Base-by-base conservation (phyloP, 2,888 invertebrate species). In the Drosophila monieri region DNA sequence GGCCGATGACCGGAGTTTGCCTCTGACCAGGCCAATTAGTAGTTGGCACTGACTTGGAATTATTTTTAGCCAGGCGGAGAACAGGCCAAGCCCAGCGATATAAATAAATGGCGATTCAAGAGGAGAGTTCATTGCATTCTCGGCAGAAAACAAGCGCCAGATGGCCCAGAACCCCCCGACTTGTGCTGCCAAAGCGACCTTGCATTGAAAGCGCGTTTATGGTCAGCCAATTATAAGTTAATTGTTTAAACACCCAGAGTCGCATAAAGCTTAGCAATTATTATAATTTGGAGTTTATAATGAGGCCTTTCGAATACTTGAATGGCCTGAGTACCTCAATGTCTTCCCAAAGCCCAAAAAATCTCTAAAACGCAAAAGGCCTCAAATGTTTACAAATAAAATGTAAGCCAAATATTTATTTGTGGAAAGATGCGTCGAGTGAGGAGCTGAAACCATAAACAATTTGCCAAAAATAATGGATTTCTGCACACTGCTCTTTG, bases 41-140 rank as follows among this genome's bases (percentile, higher is more conserved):
- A 44, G 62, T 6, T 70, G 55, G 55, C 21, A 44, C 48, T 71
- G 61, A 27, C 43, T 43, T 27, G 30, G 41, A 60, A 69, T 69
- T 69, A 69, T 69, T 69, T 69, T 69, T 70, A 69, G 61, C 68
- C 73, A 69, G 70, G 69, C 71, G 77, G 68, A 79, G 75, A 77
- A 5, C 52, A 37, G 57, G 77, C 70, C 77, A 62, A 79, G 77
- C 79, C 18, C 18, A 18, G 18, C 18, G 35, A 48, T 60, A 46
- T 56, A 69, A 65, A 58, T 57, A 69, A 72, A 69, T 64, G 30
- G 27, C 44, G 30, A 44, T 32, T 54, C 10, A 6, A 10, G 8
- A 15, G 47, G 52, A 75, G 65, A 69, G 69, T 73, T 75, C 54
- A 73, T 44, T 73, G 64, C 48, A 44, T 72, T 76, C 62, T 60